Evolutionary conservation across 1,140 invertebrate genomes (phyloP).

Genomic region (Bombus waltoni): DNA sequence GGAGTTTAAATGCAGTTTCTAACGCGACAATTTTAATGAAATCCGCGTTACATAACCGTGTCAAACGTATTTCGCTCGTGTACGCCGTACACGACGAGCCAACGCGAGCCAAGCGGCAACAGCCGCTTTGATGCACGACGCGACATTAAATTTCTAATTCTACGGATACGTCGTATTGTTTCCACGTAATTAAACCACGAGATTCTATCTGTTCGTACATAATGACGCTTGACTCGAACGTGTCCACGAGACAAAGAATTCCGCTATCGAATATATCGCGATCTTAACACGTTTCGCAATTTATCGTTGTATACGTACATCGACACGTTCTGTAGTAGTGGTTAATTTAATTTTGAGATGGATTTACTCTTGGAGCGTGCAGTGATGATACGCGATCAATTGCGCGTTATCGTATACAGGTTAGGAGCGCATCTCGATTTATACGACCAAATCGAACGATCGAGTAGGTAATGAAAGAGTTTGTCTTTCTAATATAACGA

Average conservation of each 20-base stretch:
- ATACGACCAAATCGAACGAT: background rate
- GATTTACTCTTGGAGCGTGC: background rate
- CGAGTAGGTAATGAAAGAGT: too few relatives aligned
- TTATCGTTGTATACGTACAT: background rate
- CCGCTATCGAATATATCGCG: background rate
- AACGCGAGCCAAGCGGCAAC: background rate
- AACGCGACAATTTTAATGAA: slow-evolving; percentile 4
- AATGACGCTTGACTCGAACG: background rate
- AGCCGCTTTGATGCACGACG: background rate
- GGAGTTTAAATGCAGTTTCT: background rate
- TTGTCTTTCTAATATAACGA: too few relatives aligned
- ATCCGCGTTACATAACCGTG: background rate
- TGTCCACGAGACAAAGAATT: background rate
- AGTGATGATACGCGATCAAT: background rate
- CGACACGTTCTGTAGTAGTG: too few relatives aligned
- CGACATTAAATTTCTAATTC: slow-evolving; percentile 40
- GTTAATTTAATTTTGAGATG: background rate
- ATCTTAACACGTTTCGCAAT: background rate
- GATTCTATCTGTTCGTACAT: slow-evolving; percentile 18
- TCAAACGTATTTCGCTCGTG: background rate
- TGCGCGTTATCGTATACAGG: background rate
- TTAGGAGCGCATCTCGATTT: background rate
- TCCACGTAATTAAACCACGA: slow-evolving; percentile 22
- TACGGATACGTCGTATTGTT: slow-evolving; percentile 29
- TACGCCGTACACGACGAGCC: background rate